Evolutionary conservation across 2,888 invertebrate species (phyloP), one percentile per base, ranked within the genome.

Genomic region (Dryomyza anilis): DNA sequence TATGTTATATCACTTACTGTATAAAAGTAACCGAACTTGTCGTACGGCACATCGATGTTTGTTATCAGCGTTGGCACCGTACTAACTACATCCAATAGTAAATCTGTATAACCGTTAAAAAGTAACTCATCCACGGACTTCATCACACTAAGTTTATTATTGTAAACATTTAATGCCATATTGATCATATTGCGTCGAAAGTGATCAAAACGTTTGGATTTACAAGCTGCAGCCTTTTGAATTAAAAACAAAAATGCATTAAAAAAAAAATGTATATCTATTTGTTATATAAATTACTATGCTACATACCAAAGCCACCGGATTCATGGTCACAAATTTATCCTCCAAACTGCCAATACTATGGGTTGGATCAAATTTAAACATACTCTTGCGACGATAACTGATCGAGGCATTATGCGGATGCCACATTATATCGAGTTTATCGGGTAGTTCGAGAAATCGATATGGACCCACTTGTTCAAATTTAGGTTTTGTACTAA

Each of bases 1-100:
- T 33, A 21, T 8, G 2, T 33, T 33, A 55, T 1, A 33, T 2
- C 30, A 19, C 74, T 74, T 81, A 89, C 89, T 79, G 82, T 84
- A 75, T 93, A 94, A 80, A 95, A 94, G 87, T 94, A 91, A 12
- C 92, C 96, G 76, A 96, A 94, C 73, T 87, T 87, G 74, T 95
- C 94, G 70, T 88, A 89, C 0, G 87, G 87, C 0, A 88, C 86
- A 0, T 86, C 85, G 0, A 85, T 82, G 80, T 86, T 77, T 2
- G 74, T 77, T 0, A 85, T 79, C 21, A 86, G 84, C 0, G 85
- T 76, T 0, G 88, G 87, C 36, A 90, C 71, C 69, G 83, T 84
- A 66, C 84, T 85, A 0, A 89, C 89, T 62, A 91, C 76, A 45
- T 87, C 86, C 53, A 95, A 84, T 4, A 94, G 76, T 0, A 87